phyloP scores from a whole-genome alignment of 2,113 vertebrate species.

The Paraplagusia blochii region DNA sequence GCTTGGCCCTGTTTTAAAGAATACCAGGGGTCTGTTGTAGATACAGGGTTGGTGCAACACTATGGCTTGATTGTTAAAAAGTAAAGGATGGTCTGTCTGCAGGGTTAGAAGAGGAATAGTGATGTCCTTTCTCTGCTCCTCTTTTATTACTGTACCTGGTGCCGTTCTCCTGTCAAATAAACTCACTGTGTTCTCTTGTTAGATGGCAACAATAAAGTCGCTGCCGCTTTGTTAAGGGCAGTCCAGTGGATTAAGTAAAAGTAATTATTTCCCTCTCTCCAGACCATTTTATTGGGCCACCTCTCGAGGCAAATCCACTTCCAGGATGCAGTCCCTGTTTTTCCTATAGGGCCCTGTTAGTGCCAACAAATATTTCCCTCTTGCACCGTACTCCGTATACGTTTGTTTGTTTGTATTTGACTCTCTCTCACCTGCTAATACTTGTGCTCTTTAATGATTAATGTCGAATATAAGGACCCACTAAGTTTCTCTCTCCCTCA shows the following conservation, averaged over 20 bases:
- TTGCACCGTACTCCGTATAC: constrained; percentile 44
- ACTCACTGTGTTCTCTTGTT: constrained; percentile 34
- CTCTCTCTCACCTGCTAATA: constrained; percentile 23
- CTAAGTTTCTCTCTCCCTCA: constrained; percentile 12
- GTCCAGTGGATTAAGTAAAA: constrained; percentile 45
- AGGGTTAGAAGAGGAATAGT: constrained; percentile 16
- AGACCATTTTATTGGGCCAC: constrained; percentile 17
- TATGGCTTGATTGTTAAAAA: constrained; percentile 28
- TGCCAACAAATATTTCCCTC: constrained; percentile 40
- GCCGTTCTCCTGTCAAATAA: constrained; percentile 38
- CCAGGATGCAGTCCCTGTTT: constrained; percentile 3
- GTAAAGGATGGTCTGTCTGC: constrained; percentile 28
- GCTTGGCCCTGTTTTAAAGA: too few species aligned
- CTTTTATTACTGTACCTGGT: constrained; percentile 23
- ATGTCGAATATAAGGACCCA: constrained; percentile 43
- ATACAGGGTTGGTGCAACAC: background rate
- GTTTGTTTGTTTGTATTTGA: constrained; percentile 28
- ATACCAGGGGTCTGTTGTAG: too few species aligned
- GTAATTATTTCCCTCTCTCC: constrained; percentile 30
- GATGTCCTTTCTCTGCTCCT: constrained; percentile 8
- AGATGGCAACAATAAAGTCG: constrained; percentile 40
- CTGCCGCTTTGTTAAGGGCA: constrained; percentile 22
- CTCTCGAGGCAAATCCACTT: constrained; percentile 8
- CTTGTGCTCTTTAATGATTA: constrained; percentile 55
- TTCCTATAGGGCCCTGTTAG: constrained; percentile 38